Base-by-base conservation (phyloP, 2,888 invertebrate genomes). In the Acrobasis repandana region DNA sequence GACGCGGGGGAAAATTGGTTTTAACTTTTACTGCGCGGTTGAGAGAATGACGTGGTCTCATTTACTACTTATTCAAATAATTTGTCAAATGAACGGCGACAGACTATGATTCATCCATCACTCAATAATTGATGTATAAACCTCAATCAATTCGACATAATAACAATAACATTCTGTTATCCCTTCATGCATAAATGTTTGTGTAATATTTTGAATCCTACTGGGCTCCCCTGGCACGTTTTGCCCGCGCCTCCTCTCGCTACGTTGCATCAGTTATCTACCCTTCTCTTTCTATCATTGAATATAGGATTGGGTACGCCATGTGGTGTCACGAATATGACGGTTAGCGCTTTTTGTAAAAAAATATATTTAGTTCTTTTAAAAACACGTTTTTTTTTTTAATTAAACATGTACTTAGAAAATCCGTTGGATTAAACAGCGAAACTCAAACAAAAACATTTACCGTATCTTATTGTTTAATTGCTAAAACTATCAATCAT, bases 141-240 rank as follows among this genome's bases (percentile, higher is more conserved):
- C 71, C 75, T 76, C 82, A 85, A 85, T 86, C 82, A 79, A 75
- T 76, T 75, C 76, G 73, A 76, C 75, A 79, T 81, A 82, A 81
- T 79, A 82, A 75, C 79, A 74, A 77, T 79, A 80, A 82, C 83
- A 85, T 83, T 87, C 80, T 86, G 87, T 87, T 84, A 88, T 88
- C 85, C 88, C 82, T 84, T 85, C 85, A 90, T 88, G 88, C 86
- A 87, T 90, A 88, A 88, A 88, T 88, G 88, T 88, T 88, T 88
- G 82, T 83, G 80, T 88, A 87, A 88, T 88, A 82, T 87, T 87
- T 88, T 79, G 83, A 83, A 78, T 85, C 79, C 76, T 75, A 75
- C 72, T 65, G 70, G 63, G 68, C 69, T 77, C 74, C 75, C 75
- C 76, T 72, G 70, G 67, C 59, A 63, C 65, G 61, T 61, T 50